Percentiles rank a stretch among this genome's conserved stretches.
Evolutionary conservation across 1,140 invertebrate species (phyloP).

Genomic region (Zelostemma sp.): DNA sequence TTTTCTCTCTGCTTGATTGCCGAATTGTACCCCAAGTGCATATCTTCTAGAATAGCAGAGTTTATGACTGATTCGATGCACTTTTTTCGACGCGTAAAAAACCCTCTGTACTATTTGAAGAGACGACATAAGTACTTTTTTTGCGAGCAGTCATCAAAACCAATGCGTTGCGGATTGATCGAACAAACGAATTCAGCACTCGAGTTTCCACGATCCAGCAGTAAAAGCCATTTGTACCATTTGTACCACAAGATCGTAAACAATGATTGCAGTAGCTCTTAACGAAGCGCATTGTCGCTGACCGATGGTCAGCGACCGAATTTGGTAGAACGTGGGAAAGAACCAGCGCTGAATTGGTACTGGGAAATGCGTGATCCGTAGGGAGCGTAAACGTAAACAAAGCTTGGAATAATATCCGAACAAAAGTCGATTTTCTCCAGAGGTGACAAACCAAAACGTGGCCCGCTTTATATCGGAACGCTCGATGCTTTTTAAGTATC

Average conservation of each 20-base stretch:
- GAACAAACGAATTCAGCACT: constrained; percentile 16
- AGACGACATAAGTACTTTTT: constrained; percentile 19
- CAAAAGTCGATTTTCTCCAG: too few relatives aligned
- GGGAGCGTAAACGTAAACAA: too few relatives aligned
- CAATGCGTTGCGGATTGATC: constrained; percentile 15
- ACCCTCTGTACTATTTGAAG: background rate
- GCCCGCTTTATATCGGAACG: too few relatives aligned
- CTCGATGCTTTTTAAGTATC: too few relatives aligned
- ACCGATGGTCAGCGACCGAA: constrained; percentile 47
- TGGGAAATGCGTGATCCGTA: too few relatives aligned
- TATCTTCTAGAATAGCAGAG: too few relatives aligned
- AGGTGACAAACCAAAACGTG: too few relatives aligned
- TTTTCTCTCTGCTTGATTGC: too few relatives aligned
- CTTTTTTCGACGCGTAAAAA: background rate
- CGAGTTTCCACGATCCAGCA: constrained; percentile 12
- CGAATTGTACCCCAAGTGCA: too few relatives aligned
- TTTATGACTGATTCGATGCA: background rate
- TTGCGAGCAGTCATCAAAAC: background rate
- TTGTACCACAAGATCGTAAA: constrained; percentile 44
- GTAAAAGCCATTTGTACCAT: constrained; percentile 30
- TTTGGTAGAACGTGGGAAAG: constrained; percentile 47
- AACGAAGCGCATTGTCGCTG: constrained; percentile 47
- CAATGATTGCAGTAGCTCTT: constrained; percentile 43
- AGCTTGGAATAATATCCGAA: too few relatives aligned
- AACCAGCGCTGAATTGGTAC: constrained; percentile 18